A percentile compares a stretch with the other conserved stretches of the same genome.
These are phyloP conservation scores for Pterocles burchelli DNA, from an alignment of 2,113 vertebrate genomes.

Conservation along the genomic window DNA sequence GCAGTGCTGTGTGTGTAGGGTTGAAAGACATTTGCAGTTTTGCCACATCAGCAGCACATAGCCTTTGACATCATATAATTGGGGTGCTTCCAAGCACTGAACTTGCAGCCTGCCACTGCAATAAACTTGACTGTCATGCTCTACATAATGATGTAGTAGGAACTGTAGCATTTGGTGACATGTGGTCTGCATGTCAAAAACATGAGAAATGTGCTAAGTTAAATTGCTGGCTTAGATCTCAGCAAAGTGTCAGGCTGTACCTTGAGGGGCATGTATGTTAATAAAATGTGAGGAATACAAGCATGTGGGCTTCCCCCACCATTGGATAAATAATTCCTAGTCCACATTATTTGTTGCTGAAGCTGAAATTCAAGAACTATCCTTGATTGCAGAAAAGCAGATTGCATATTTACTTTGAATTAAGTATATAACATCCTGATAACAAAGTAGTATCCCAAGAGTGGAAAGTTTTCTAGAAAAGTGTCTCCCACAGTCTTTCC, in stretches of 20 bases:
- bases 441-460: not conserved
- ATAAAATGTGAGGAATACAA: not conserved
- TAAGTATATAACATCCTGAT: not conserved
- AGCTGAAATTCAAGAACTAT: not conserved
- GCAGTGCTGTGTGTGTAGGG: not conserved
- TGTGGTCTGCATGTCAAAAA: not conserved
- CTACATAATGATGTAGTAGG: not conserved
- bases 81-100: slow-evolving; percentile 52
- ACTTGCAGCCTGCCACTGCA: not conserved
- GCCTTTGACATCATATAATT: slow-evolving; percentile 58
- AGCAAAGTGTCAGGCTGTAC: not conserved
- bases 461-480: not conserved
- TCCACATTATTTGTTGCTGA: not conserved
- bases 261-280: not conserved
- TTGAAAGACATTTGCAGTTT: slow-evolving; percentile 27
- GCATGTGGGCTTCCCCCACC: not conserved
- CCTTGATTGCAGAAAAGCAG: not conserved
- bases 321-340: not conserved
- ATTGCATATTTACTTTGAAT: not conserved
- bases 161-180: not conserved
- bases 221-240: slow-evolving; percentile 5
- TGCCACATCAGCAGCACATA: slow-evolving; percentile 37
- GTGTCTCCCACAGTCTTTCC: not conserved
- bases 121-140: not conserved
- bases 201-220: not conserved